Conservation (phyloP, 2,888 invertebrate genomes). For the Drosophila leonis region DNA sequence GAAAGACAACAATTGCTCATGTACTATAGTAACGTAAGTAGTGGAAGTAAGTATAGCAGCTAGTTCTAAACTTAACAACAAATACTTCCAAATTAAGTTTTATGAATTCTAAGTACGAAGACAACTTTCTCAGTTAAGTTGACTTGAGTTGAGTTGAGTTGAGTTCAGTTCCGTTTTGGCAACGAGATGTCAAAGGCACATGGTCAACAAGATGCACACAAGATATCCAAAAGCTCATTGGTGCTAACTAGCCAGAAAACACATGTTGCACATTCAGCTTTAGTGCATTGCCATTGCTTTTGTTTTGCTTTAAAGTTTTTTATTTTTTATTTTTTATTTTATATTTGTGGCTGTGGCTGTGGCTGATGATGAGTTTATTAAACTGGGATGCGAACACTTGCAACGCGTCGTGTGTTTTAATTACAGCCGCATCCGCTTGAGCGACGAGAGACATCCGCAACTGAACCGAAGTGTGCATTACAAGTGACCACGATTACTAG, state of each 20-base stretch:
- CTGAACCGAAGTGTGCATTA: slow-evolving; percentile 17
- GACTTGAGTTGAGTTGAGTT: slow-evolving; percentile 20
- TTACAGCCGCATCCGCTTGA: slow-evolving; percentile 53
- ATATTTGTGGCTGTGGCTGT: slow-evolving; percentile 1
- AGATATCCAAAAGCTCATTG: slow-evolving; percentile 12
- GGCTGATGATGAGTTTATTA: slow-evolving; percentile 55
- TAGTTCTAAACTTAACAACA: not conserved
- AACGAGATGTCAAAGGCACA: slow-evolving; percentile 56
- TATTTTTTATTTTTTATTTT: slow-evolving; percentile 1
- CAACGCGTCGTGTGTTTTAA: slow-evolving; percentile 51
- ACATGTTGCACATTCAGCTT: slow-evolving; percentile 24
- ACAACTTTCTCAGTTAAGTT: slow-evolving; percentile 2
- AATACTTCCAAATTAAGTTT: not conserved
- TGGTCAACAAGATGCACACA: slow-evolving; percentile 36
- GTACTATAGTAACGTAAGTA: too few species aligned
- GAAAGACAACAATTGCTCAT: too few species aligned
- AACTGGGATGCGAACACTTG: slow-evolving; percentile 19
- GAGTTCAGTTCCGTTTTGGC: slow-evolving; percentile 54
- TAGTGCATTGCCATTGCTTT: slow-evolving; percentile 1
- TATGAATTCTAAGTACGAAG: not conserved
- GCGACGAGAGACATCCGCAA: slow-evolving; percentile 49
- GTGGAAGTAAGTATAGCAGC: too few species aligned
- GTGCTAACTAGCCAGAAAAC: slow-evolving; percentile 20
- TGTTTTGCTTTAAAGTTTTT: not conserved
- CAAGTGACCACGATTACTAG: slow-evolving; percentile 27